Evolutionary conservation across 2,888 invertebrate species (phyloP), one percentile per base, ranked within the genome.

Genomic region (Odontocolon sp.): DNA sequence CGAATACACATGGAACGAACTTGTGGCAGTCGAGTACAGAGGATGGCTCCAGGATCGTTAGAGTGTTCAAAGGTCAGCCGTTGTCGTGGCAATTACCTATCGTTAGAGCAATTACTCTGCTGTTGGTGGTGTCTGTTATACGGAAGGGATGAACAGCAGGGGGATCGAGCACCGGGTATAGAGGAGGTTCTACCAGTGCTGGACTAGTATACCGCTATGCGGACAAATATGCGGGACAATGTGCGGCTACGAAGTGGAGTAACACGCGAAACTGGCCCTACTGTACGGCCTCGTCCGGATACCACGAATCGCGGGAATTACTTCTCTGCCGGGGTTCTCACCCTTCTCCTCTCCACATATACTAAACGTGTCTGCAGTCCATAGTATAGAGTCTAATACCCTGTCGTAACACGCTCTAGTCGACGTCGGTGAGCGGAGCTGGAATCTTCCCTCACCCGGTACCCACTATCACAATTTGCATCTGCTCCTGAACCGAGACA

Each of bases 241-340:
- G 80, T 78, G 81, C 74, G 74, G 69, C 77, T 23, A 38, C 57
- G 47, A 74, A 66, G 63, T 76, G 21, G 70, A 79, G 75, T 76
- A 79, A 57, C 77, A 70, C 77, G 70, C 57, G 72, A 64, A 76
- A 78, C 72, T 57, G 76, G 67, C 63, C 63, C 69, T 78, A 67
- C 80, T 74, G 79, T 79, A 79, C 66, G 67, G 71, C 70, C 59
- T 59, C 70, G 61, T 63, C 52, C 77, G 80, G 77, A 81, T 82
- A 79, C 80, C 81, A 78, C 72, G 80, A 81, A 84, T 84, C 79
- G 80, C 81, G 69, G 75, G 78, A 81, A 82, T 83, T 83, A 81
- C 81, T 81, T 80, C 71, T 79, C 74, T 31, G 63, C 59, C n/a
- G n/a, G n/a, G n/a, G 47, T 50, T 50, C 9, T 21, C 40, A 11